Conservation (phyloP, 2,113 vertebrate species). For the Lophura nycthemera region DNA sequence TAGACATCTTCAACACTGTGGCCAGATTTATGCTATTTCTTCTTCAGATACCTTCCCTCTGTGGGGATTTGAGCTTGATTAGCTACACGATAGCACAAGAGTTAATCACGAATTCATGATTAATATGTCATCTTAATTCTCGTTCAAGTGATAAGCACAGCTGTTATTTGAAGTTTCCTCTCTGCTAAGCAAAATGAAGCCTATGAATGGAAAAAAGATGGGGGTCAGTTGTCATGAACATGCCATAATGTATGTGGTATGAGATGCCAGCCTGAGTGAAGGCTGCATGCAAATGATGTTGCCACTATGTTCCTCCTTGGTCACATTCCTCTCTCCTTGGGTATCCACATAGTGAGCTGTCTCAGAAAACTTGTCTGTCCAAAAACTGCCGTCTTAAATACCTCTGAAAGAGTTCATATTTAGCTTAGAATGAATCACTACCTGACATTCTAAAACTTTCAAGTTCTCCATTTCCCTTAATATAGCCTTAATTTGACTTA, state of each 20-base stretch:
- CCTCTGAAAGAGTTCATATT: neutral
- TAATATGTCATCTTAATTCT: neutral
- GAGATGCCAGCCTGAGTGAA: neutral
- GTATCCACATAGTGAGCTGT: neutral
- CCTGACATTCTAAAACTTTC: neutral
- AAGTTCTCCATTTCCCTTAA: neutral
- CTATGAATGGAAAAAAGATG: neutral
- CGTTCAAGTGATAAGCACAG: neutral
- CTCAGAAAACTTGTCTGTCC: neutral
- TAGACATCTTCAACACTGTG: neutral
- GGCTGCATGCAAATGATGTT: neutral
- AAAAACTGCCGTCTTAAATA: neutral
- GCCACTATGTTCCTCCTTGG: neutral
- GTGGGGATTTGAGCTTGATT: conserved; percentile 4
- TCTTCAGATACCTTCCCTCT: neutral
- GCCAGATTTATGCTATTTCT: neutral
- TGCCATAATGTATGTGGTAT: neutral
- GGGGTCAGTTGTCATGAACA: neutral
- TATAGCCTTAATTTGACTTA: neutral
- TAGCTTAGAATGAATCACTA: neutral
- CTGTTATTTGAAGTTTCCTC: neutral
- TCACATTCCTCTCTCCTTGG: neutral
- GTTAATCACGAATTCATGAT: conserved; percentile 8
- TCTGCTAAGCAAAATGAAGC: neutral
- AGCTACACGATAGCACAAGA: neutral